Base-by-base conservation (phyloP, 2,888 invertebrate genomes). In the Rhamnusium bicolor region DNA sequence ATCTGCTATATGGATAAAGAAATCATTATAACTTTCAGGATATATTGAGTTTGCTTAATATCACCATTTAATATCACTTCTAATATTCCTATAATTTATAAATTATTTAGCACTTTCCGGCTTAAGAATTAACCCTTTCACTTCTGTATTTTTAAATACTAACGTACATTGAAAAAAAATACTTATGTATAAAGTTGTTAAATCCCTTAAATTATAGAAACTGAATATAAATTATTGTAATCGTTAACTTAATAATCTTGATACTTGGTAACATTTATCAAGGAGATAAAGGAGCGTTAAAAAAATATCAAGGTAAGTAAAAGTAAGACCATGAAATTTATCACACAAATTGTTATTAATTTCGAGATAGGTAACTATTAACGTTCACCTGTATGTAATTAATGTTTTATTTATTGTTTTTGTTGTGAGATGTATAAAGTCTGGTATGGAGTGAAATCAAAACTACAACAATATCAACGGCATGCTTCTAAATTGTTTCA, bases 271-370 rank as follows among this genome's bases (percentile, higher is more conserved):
- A 5, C 7, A 18, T 51, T 14, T 14, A 49, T 63, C 27, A 49
- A 46, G 53, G 53, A 40, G 19, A 29, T 40, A 16, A 40, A 40
- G 69, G 69, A 61, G 62, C 62, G 69, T 32, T 32, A 21, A 32
- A 19, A 62, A 62, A 68, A 69, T 53, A 29, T 62, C 69, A 69
- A 69, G 62, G 69, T 27, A 60, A 53, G 60, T 69, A 69, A 69
- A 69, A 69, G 69, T 69, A 21, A 53, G n/a, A n/a, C n/a, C 21
- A 21, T 24, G 46, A 47, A 67, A 56, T 56, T 56, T 56, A 54
- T 24, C 54, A 47, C 47, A 32, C 5, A 12, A 29, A 19, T 12
- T 18, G 27, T 5, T n/a, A 14, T 46, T 53, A n/a, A 53, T 24
- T 67, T 18, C 8, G 12, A n/a, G 7, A 47, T n/a, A n/a, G n/a